A percentile compares a stretch with the other conserved stretches of the same genome.
Conservation (phyloP, 2,797 vertebrate species). For the Schizopygopsis malacanthus region DNA sequence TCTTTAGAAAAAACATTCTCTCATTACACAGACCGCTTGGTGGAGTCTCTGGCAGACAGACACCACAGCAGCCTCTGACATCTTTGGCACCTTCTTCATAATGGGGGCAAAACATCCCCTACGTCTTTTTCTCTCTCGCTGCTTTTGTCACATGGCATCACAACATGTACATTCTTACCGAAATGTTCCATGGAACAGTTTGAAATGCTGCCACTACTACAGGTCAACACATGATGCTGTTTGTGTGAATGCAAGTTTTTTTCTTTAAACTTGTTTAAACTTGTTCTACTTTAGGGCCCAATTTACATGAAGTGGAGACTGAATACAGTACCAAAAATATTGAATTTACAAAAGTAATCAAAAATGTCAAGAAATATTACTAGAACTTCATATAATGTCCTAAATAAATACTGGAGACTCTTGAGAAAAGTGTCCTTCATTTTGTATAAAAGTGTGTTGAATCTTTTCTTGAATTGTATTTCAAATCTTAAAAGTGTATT, state of each 20-base stretch:
- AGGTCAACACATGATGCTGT: constrained; percentile 74
- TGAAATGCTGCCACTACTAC: constrained; percentile 74
- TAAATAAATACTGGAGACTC: neutral
- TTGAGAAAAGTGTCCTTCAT: neutral
- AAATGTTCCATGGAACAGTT: constrained; percentile 65
- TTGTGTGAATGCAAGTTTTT: constrained; percentile 53
- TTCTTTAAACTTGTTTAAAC: constrained; percentile 66
- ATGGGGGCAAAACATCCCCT: constrained; percentile 54
- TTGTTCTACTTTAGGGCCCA: neutral
- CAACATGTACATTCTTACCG: constrained; percentile 54
- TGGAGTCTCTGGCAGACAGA: constrained; percentile 64
- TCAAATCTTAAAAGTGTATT: neutral
- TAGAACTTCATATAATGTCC: neutral
- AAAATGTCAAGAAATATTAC: neutral
- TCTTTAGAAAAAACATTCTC: constrained; percentile 65
- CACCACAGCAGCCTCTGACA: constrained; percentile 69
- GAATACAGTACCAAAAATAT: neutral
- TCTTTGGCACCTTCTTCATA: constrained; percentile 68
- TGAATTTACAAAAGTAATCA: neutral
- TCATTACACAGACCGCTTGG: constrained; percentile 74
- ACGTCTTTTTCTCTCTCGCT: neutral
- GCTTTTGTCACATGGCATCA: neutral
- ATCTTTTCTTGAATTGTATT: neutral
- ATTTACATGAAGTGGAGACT: neutral
- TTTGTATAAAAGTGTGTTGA: neutral